Evolutionary conservation across 2,113 vertebrate genomes (phyloP), one percentile per base, ranked within the genome.

Genomic region (Neodon shergylaensis): DNA sequence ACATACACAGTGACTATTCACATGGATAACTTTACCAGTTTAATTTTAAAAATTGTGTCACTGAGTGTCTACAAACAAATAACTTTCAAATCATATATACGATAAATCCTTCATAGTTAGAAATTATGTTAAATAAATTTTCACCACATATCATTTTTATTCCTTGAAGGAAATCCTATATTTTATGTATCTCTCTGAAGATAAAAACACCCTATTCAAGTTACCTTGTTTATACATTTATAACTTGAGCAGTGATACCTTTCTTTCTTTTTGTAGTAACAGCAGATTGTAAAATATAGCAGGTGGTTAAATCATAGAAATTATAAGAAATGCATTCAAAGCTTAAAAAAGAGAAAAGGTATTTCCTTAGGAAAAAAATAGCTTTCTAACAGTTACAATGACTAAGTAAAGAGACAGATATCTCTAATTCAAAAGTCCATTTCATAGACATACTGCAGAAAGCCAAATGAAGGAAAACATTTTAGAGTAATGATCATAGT

Each of bases 1-100:
- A 36, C 24, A 90, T 96, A 83, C 95, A 96, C 95, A 98, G 96
- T 93, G 31, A 22, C 77, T 97, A 47, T 96, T 5, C 24, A 63
- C 10, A 76, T 26, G 84, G 81, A 96, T 89, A 86, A 91, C 22
- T 97, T 7, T 5, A 90, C 44, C 72, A 13, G 81, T 88, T 94
- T 66, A n/a, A 39, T 63, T 92, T 90, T 96, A 90, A 86, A 98
- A 83, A 90, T 47, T 36, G 5, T 21, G 33, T 72, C 14, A 85
- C 42, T 72, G 73, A 36, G 17, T 94, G 70, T 96, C 95, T 92
- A 97, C 95, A 92, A 78, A 72, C 49, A 94, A 28, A 28, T 81
- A 97, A 97, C 61, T 26, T 93, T 94, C 78, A 66, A 97, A 94
- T 96, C 36, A 95, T 14, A 94, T 47, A 22, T 72, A 4, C 4